Base-by-base conservation (phyloP, 2,888 invertebrate species). In the Spodoptera picta region DNA sequence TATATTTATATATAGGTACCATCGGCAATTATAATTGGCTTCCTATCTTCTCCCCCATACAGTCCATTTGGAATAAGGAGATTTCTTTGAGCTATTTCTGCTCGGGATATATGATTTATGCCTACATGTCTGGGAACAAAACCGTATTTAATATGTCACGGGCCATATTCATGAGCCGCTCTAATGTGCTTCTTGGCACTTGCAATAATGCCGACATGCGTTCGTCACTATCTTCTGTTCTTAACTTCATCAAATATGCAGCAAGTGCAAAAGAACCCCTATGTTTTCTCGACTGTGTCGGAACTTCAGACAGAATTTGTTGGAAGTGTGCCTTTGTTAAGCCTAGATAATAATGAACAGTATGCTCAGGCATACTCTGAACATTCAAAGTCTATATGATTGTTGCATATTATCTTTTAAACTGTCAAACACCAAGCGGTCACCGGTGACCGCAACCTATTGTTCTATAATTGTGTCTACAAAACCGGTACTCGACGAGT, bases 71-170 rank as follows among this genome's bases (percentile, higher is more conserved):
- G 51, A 59, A 59, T 59, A 2, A 23, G 7, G 0, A 59, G 59
- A 46, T 59, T 59, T 4, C 59, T 59, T 52, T 47, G 59, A 60
- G 59, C 59, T 46, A 59, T 59, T 52, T 52, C 59, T 52, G 41
- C 52, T 59, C 36, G 1, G 11, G 51, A 46, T 24, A 59, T 51
- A 46, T 59, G 58, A 24, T 41, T 59, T 41, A 51, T 59, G 24
- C 51, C 51, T 5, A 46, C 7, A 59, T 59, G 4, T 11, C 4
- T 10, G 2, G 52, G 45, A 27, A 59, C 41, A 46, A 59, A 59
- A 59, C 51, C 19, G 41, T 27, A 43, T 51, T 27, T 56, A 62
- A 51, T 55, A 61, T 51, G 24, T 56, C 42, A 4, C 61, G 47
- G 10, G 62, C 47, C 50, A 51, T 56, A 47, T 50, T 62, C 57